phyloP scores from a whole-genome alignment of 2,113 vertebrate species.

The Ophiodon elongatus region DNA sequence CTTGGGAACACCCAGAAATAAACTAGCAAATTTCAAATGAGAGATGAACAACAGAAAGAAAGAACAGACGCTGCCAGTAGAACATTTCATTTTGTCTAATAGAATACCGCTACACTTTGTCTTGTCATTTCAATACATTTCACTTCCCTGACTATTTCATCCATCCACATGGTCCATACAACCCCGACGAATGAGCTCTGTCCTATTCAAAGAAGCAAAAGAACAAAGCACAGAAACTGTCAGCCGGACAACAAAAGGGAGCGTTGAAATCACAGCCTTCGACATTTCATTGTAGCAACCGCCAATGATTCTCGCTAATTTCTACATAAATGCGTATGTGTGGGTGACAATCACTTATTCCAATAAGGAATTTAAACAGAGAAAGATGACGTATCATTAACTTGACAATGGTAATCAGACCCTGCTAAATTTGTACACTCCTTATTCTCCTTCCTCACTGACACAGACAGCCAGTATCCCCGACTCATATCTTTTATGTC shows the following conservation, averaged over 20 bases:
- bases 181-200: background rate
- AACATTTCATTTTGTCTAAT: constrained; percentile 2
- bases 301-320: constrained; percentile 6
- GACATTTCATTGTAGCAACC: constrained; percentile 10
- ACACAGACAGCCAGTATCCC: constrained; percentile 7
- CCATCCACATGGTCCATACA: background rate
- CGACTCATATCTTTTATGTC: constrained; percentile 21
- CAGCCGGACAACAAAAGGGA: background rate
- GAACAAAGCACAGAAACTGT: background rate
- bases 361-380: constrained; percentile 20
- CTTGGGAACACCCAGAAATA: background rate
- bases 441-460: background rate
- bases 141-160: background rate
- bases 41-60: background rate
- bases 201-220: background rate
- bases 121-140: background rate
- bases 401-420: constrained; percentile 33
- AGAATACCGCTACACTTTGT: background rate
- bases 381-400: constrained; percentile 42
- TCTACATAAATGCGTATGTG: background rate
- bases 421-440: constrained; percentile 15
- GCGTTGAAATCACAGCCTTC: constrained; percentile 22
- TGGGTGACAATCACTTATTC: constrained; percentile 25
- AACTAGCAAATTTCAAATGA: constrained; percentile 8
- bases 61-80: background rate